Evolutionary conservation across 64 coral and sea anemone genomes (phyloP).

Genomic region (Acropora tenuis): DNA sequence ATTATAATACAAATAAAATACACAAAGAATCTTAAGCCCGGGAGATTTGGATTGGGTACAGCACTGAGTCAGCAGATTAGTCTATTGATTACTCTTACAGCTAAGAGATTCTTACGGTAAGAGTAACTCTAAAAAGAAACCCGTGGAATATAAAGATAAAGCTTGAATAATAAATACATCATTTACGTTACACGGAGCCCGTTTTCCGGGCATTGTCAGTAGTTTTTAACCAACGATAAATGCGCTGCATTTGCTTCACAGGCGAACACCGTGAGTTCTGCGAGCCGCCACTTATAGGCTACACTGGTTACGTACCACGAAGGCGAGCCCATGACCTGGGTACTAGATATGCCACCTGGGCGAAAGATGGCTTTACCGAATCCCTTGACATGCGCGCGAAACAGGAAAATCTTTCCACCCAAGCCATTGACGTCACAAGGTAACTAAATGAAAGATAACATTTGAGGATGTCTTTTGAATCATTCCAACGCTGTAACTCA

Average conservation of each 20-base stretch:
- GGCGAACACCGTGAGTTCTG: conserved; percentile 86
- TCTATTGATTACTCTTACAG: too few relatives aligned
- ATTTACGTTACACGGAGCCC: too few relatives aligned
- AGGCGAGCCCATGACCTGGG: conserved; percentile 82
- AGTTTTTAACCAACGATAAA: background rate
- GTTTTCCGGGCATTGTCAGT: too few relatives aligned
- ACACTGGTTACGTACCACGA: conserved; percentile 89
- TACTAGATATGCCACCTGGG: conserved; percentile 84
- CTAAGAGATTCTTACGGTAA: too few relatives aligned
- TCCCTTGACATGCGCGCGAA: conserved; percentile 85
- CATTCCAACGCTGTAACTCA: too few relatives aligned
- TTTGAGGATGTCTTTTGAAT: background rate
- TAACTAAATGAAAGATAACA: conserved; percentile 24
- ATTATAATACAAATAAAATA: too few relatives aligned
- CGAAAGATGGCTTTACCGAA: conserved; percentile 74
- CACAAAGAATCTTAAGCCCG: too few relatives aligned
- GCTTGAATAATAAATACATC: too few relatives aligned
- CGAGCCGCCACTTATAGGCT: conserved; percentile 80
- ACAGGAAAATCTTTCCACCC: conserved; percentile 74
- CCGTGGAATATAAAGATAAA: too few relatives aligned
- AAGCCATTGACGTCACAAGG: conserved; percentile 58
- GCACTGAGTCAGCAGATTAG: too few relatives aligned
- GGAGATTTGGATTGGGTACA: too few relatives aligned
- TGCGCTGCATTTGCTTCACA: background rate
- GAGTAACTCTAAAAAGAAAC: too few relatives aligned